Conservation (phyloP, 1,140 invertebrate species). For the Diachasma alloeum region DNA sequence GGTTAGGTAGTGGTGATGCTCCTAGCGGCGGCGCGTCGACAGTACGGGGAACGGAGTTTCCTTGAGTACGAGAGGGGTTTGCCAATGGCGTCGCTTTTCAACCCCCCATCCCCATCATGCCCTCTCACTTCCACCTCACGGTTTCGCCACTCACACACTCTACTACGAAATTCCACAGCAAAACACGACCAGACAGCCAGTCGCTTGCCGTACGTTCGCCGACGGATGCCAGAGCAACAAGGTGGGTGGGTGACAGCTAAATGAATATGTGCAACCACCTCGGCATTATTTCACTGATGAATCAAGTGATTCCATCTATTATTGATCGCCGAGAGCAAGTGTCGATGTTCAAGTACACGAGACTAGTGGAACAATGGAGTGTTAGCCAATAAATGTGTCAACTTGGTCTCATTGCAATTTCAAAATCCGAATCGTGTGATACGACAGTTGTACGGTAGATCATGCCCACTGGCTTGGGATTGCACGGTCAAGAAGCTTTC, state of each 20-base stretch:
- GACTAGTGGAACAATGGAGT: background rate
- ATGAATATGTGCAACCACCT: conserved; percentile 29
- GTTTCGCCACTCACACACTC: conserved; percentile 38
- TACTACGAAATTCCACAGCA: conserved; percentile 44
- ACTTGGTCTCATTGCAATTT: too few species aligned
- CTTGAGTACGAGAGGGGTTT: background rate
- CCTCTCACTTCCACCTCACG: conserved; percentile 34
- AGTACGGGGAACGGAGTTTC: conserved; percentile 15
- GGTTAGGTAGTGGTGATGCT: background rate
- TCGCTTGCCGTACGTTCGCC: conserved; percentile 63
- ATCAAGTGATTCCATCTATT: background rate
- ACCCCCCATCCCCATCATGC: conserved; percentile 33
- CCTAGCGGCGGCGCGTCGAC: background rate
- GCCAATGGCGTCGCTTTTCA: conserved; percentile 15
- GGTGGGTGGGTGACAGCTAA: conserved; percentile 2
- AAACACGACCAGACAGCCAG: conserved; percentile 58
- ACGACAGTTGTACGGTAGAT: too few species aligned
- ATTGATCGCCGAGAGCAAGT: background rate
- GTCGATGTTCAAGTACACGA: background rate
- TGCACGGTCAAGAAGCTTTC: too few species aligned
- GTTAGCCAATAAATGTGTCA: background rate
- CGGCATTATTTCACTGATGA: background rate
- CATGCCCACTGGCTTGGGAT: too few species aligned
- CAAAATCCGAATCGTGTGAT: too few species aligned
- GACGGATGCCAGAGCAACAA: conserved; percentile 43